Evolutionary conservation across 2,113 vertebrate species (phyloP).

Genomic region (Apaloderma vittatum): DNA sequence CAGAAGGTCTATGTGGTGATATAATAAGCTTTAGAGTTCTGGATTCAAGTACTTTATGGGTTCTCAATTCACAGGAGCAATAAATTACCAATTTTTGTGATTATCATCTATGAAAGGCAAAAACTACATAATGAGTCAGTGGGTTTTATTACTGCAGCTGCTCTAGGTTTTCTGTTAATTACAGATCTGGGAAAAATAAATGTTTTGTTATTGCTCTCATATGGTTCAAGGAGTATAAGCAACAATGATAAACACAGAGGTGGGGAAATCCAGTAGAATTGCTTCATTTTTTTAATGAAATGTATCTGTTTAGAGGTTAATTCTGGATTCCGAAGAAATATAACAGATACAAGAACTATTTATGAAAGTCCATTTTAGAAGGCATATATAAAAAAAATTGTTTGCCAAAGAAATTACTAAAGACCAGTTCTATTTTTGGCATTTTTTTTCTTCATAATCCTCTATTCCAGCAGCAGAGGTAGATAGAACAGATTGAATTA

Average conservation of each 20-base stretch:
- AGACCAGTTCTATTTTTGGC: not conserved
- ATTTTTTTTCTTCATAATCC: not conserved
- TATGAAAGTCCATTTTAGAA: not conserved
- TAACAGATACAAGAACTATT: not conserved
- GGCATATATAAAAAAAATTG: not conserved
- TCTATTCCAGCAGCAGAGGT: not conserved
- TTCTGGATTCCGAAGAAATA: not conserved
- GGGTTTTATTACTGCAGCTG: constrained; percentile 75
- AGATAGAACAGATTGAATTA: not conserved
- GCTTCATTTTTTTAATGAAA: constrained; percentile 6
- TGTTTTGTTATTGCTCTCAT: constrained; percentile 56
- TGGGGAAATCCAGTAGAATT: constrained; percentile 25
- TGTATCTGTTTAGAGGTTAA: not conserved
- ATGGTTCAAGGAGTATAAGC: constrained; percentile 30
- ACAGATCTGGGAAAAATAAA: constrained; percentile 76
- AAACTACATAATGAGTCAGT: constrained; percentile 68
- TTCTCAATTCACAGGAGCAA: constrained; percentile 66
- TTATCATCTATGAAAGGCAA: constrained; percentile 81
- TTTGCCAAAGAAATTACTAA: not conserved
- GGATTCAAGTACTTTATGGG: constrained; percentile 49
- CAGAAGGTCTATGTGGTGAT: not conserved
- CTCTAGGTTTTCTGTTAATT: constrained; percentile 76
- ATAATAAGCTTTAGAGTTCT: constrained; percentile 30
- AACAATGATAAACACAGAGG: constrained; percentile 12
- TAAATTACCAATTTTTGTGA: constrained; percentile 76